Evolutionary conservation across 2,797 vertebrate genomes (phyloP), one percentile per base, ranked within the genome.

Genomic region (Poeciliopsis gracilis): DNA sequence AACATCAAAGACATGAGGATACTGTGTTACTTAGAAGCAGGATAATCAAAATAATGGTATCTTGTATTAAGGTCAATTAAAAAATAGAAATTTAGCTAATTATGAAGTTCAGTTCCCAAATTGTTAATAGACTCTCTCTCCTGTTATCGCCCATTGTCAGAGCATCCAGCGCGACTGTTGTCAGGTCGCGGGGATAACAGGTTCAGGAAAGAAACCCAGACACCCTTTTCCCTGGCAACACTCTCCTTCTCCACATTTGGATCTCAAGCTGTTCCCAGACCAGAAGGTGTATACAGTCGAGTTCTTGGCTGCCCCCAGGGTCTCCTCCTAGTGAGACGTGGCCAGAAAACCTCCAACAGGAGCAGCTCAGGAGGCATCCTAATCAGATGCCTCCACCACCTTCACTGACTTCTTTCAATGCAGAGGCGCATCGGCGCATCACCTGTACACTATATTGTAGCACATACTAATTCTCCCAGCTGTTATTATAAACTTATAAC

Each of bases 341-440:
- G 36, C 38, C 23, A 41, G 66, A 43, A 43, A 69, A 43, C 66
- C 66, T 69, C 23, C 66, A 41, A 25, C 5, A 43, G 23, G 8
- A 69, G 66, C 4, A 69, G 66, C 36, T 69, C 66, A 69, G 66
- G 38, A 69, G 23, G 66, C 66, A 41, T 69, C 38, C 66, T 43
- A 69, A 43, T 69, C 66, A 69, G 66, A 69, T 41, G 20, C 20
- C 38, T 69, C 36, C 10, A 66, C 33, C 61, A 23, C 30, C 15
- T 66, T 33, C 15, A 38, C 66, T 43, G 38, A n/a, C 66, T 69
- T 10, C 23, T 69, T 69, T 69, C 66, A 69, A n/a, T 43, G 66
- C 36, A 69, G 20, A 69, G 66, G 38, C 4, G 4, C 23, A 43
- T n/a, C 36, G 66, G 38, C 4, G 4, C 23, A 43, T n/a, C 36